Conservation (phyloP, 2,888 invertebrate genomes). For the Diarsia mendica region DNA sequence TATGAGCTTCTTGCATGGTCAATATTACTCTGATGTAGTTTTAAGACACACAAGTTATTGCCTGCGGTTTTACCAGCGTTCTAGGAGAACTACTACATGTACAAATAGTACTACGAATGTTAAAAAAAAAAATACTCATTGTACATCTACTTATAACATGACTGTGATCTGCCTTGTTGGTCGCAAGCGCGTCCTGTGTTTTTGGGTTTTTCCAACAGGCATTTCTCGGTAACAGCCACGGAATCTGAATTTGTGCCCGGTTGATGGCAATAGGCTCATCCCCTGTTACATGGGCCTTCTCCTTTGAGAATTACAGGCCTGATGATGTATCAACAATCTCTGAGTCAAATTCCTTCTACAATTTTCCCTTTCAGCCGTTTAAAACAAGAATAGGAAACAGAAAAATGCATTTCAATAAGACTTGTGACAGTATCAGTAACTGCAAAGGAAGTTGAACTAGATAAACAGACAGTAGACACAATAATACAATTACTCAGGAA, state of each 20-base stretch:
- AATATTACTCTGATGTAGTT: background rate
- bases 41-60: background rate
- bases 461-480: background rate
- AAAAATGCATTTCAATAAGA: background rate
- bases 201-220: too few relatives aligned
- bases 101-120: background rate
- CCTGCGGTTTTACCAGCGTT: background rate
- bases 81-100: background rate
- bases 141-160: too few relatives aligned
- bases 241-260: too few relatives aligned
- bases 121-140: background rate
- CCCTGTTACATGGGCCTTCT: too few relatives aligned
- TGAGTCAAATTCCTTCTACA: background rate
- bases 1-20: background rate
- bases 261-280: too few relatives aligned
- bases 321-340: background rate
- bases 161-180: too few relatives aligned
- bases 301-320: too few relatives aligned
- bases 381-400: background rate
- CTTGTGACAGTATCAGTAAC: background rate
- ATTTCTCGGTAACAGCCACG: too few relatives aligned
- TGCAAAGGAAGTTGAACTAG: background rate
- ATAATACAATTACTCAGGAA: slow-evolving; percentile 27
- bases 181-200: too few relatives aligned
- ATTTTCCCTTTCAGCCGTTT: background rate